Conservation (phyloP, 2,888 invertebrate genomes). For the Frankliniella fusca region DNA sequence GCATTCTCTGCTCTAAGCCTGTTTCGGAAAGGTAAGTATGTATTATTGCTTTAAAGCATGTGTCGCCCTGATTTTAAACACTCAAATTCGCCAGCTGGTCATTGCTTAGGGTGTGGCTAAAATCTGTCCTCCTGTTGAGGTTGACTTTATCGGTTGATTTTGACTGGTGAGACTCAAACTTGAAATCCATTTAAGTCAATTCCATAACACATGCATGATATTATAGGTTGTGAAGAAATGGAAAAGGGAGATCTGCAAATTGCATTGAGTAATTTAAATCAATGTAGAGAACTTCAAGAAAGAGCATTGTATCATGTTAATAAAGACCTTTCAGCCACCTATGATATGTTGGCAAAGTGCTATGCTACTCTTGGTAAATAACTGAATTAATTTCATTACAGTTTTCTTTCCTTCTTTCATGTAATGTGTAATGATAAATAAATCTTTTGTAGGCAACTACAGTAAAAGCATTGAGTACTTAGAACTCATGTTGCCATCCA, state of each 20-base stretch:
- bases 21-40: background rate
- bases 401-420: slow-evolving; percentile 49
- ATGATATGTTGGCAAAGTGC: slow-evolving; percentile 48
- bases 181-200: background rate
- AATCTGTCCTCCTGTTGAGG: too few species aligned
- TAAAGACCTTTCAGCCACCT: slow-evolving; percentile 43
- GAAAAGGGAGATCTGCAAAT: background rate
- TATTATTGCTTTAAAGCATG: background rate
- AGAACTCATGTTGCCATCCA: slow-evolving; percentile 55
- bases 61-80: too few species aligned
- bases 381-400: slow-evolving; percentile 53
- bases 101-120: too few species aligned
- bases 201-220: background rate
- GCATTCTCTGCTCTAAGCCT: slow-evolving; percentile 11
- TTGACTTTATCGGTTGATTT: too few species aligned
- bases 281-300: background rate
- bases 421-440: slow-evolving; percentile 52
- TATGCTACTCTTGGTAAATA: slow-evolving; percentile 48
- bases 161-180: background rate
- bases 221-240: background rate
- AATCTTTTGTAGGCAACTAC: slow-evolving; percentile 45
- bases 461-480: slow-evolving; percentile 48
- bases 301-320: background rate
- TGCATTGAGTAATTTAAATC: background rate
- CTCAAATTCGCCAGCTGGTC: too few species aligned